Percentiles rank a stretch among this genome's conserved stretches.
Evolutionary conservation across 2,113 vertebrate genomes (phyloP).

Genomic region (Mohoua ochrocephala): DNA sequence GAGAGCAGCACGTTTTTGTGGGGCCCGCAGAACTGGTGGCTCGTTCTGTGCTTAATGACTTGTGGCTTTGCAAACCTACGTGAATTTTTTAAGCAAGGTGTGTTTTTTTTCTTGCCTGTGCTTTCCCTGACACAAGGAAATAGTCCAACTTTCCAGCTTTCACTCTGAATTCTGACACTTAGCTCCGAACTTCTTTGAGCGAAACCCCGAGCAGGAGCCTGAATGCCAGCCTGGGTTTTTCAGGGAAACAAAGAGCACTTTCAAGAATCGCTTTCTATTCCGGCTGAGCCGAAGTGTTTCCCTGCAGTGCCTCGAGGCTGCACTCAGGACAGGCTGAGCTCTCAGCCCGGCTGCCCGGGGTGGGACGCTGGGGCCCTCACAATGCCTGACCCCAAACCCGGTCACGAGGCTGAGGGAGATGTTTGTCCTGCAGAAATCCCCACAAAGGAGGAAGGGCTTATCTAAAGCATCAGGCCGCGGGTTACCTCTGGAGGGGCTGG

Average conservation of each 20-base stretch:
- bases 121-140: slow-evolving; percentile 22
- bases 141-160: slow-evolving; percentile 43
- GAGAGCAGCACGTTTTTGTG: neutral
- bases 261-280: slow-evolving; percentile 46
- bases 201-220: neutral
- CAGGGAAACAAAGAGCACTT: slow-evolving; percentile 54
- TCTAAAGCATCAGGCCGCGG: slow-evolving; percentile 12
- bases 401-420: neutral
- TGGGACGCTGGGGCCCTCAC: neutral
- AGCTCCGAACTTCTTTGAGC: slow-evolving; percentile 8
- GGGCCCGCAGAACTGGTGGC: neutral
- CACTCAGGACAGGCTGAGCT: slow-evolving; percentile 23
- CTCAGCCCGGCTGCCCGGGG: neutral
- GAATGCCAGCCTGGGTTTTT: slow-evolving; percentile 47
- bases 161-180: slow-evolving; percentile 36
- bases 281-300: neutral
- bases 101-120: neutral
- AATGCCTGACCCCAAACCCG: neutral
- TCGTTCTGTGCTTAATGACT: slow-evolving; percentile 15
- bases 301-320: slow-evolving; percentile 18
- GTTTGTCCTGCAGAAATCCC: slow-evolving; percentile 31
- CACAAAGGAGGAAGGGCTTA: neutral
- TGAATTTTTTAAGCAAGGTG: neutral
- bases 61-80: neutral
- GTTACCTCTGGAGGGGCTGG: slow-evolving; percentile 1